Conservation (phyloP, 2,888 invertebrate species). For the Alloplasta piceator region DNA sequence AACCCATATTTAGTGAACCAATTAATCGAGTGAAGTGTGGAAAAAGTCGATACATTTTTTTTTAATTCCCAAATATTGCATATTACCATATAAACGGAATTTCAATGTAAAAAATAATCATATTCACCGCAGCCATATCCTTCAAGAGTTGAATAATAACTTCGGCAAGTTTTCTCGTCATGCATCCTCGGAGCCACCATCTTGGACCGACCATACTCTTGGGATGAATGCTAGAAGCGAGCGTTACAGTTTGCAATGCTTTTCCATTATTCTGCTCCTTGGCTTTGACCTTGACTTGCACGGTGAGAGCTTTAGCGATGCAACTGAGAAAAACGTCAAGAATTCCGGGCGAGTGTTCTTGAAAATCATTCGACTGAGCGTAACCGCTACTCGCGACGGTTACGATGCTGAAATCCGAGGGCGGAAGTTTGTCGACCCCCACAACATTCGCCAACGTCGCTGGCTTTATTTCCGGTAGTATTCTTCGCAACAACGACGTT, state of each 20-base stretch:
- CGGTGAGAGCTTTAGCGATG: conserved; percentile 94
- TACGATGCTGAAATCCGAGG: conserved; percentile 90
- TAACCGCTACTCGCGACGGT: conserved; percentile 85
- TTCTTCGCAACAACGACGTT: conserved; percentile 92
- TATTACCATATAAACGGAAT: too few species aligned
- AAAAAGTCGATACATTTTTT: too few species aligned
- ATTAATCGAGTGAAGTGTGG: too few species aligned
- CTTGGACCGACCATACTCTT: conserved; percentile 85
- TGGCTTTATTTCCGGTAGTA: conserved; percentile 95
- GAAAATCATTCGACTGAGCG: conserved; percentile 83
- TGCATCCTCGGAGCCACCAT: conserved; percentile 96
- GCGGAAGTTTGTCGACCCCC: conserved; percentile 89
- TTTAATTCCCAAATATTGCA: too few species aligned
- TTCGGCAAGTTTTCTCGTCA: conserved; percentile 93
- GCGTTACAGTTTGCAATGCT: conserved; percentile 84
- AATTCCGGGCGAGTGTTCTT: conserved; percentile 88
- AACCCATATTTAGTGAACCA: too few species aligned
- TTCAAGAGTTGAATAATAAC: conserved; percentile 94
- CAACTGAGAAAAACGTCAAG: conserved; percentile 95
- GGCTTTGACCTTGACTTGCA: conserved; percentile 93
- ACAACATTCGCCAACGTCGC: conserved; percentile 91
- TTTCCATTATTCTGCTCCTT: conserved; percentile 84
- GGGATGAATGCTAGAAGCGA: conserved; percentile 86
- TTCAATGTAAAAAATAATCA: too few species aligned
- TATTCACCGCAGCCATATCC: conserved; percentile 95